Evolutionary conservation across 2,797 vertebrate genomes (phyloP), one percentile per base, ranked within the genome.

Genomic region (Pantherophis alleghaniensis): DNA sequence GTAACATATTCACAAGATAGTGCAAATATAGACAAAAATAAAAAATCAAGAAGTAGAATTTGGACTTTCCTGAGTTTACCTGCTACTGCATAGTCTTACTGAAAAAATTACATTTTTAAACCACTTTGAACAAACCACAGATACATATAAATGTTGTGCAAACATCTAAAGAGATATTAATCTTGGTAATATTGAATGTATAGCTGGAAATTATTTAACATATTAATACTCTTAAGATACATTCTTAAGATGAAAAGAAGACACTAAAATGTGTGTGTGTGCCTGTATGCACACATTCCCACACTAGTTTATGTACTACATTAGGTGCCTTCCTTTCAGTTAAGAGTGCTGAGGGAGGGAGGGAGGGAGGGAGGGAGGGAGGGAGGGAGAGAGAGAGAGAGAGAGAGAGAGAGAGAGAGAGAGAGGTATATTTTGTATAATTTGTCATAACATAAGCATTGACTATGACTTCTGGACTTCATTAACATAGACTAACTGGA

Each of bases 1-100:
- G 42, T 28, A 93, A 87, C 55, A 55, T 24, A 79, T 12, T 59
- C 66, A 83, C 5, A 66, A 6, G 11, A 57, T 60, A 51, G 79
- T 87, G 83, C 60, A 93, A 92, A 86, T 7, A 13, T 87, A 74
- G 16, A 37, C 28, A 1, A 47, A 90, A 63, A 93, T 28, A 56
- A 1, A 42, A 90, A 60, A 93, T 28, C 60, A 89, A 55, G 26
- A 87, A 53, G 79, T 0, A n/a, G 51, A 91, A 18, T 14, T 86
- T 63, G 7, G 0, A 1, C 22, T 13, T 13, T 88, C 16, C 28
- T 0, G 0, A 55, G 10, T 6, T 90, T 5, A 32, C 20, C 12
- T 86, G 22, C 47, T 42, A 28, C 2, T 60, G 32, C 22, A 18
- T 53, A 89, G 74, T 53, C 5, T 7, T 32, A 89, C 32, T 91